phyloP scores from a whole-genome alignment of 2,797 vertebrate species.

The Sarcoramphus papa region DNA sequence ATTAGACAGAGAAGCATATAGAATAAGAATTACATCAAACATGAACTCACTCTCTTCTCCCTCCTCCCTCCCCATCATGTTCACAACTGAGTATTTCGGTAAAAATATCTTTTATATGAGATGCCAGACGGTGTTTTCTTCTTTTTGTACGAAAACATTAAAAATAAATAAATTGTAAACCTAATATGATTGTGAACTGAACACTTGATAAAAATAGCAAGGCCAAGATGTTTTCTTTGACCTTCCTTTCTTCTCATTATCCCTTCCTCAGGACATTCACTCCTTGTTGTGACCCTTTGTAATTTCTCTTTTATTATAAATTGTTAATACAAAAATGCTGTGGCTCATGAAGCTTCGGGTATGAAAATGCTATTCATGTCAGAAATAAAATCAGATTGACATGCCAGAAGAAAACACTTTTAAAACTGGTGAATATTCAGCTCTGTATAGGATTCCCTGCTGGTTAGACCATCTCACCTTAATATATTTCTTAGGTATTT shows the following conservation, averaged over 20 bases:
- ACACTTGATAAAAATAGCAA: background rate
- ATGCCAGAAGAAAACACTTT: conserved; percentile 19
- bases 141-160: background rate
- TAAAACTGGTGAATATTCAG: conserved; percentile 2
- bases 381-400: conserved; percentile 48
- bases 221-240: conserved; percentile 6
- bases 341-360: conserved; percentile 26
- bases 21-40: conserved; percentile 39
- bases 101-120: background rate
- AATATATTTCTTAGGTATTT: background rate
- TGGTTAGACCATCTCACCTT: background rate
- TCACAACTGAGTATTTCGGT: background rate
- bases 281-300: conserved; percentile 40
- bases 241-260: conserved; percentile 43
- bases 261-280: conserved; percentile 15
- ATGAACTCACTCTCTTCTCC: background rate
- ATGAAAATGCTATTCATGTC: conserved; percentile 35
- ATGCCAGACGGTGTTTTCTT: background rate
- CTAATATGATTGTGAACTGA: background rate
- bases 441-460: background rate
- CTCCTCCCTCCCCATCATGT: background rate
- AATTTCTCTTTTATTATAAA: conserved; percentile 58
- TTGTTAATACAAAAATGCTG: conserved; percentile 51
- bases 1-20: conserved; percentile 29
- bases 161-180: conserved; percentile 4